Evolutionary conservation across 2,888 invertebrate species (phyloP), one percentile per base, ranked within the genome.

Genomic region (Coenonympha arcania): DNA sequence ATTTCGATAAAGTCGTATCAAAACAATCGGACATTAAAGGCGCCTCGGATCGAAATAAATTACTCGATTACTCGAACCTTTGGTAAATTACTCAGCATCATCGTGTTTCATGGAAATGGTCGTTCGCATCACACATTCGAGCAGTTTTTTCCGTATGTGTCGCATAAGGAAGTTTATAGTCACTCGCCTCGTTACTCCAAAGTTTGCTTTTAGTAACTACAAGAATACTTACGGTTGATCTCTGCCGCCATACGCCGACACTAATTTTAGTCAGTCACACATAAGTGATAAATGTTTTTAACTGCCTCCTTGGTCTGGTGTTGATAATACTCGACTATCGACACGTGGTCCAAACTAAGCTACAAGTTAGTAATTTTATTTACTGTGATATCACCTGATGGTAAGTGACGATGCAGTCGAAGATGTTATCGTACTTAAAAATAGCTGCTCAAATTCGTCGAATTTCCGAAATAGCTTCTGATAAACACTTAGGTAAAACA

Each of bases 131-230:
- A 64, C 62, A 59, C 65, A 67, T 68, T 60, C 64, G 59, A 58
- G 42, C 50, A 13, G 39, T 53, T 64, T 72, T 69, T 74, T 77
- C 73, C 54, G 54, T 68, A 66, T 65, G 60, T 61, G 61, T 59
- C 54, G 59, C 68, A 73, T 72, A 69, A 76, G 76, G 76, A 77
- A 76, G 69, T 69, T 54, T 15, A 34, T 42, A 51, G 43, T 18
- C 9, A 43, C 19, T 50, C n/a, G n/a, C n/a, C n/a, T n/a, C 48
- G 33, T 43, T 42, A 37, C 4, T 11, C 26, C 18, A 46, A 33
- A 48, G 34, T 41, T 48, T 45, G 40, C 22, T 37, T 46, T 47
- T 46, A 31, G 42, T 15, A 6, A 42, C 42, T 36, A 46, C 34
- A 24, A 22, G 13, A n/a, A n/a, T n/a, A n/a, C n/a, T 42, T 48